Evolutionary conservation across 1,140 invertebrate species (phyloP).

Genomic region (Ephestia elutella): DNA sequence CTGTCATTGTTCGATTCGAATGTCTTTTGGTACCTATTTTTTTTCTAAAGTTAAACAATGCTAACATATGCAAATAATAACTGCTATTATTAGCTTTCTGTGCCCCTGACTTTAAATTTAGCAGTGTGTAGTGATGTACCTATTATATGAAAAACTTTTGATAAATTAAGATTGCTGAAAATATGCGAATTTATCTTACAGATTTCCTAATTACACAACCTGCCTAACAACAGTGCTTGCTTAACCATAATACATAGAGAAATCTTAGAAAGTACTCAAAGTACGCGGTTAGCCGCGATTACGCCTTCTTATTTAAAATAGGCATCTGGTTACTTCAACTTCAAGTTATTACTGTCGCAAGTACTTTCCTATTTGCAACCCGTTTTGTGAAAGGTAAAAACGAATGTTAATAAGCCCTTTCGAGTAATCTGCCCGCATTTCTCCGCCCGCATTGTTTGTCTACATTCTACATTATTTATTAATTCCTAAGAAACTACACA

Average conservation of each 20-base stretch:
- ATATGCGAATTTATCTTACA: no score
- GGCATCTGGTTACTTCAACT: slow-evolving; percentile 27
- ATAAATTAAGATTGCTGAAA: no score
- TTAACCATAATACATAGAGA: not conserved
- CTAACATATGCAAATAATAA: no score
- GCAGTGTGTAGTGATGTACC: no score
- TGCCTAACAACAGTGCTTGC: not conserved
- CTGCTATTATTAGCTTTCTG: no score
- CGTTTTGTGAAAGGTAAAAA: slow-evolving; percentile 5
- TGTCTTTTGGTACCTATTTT: no score
- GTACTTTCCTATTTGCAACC: slow-evolving; percentile 27
- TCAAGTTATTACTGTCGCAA: slow-evolving; percentile 14
- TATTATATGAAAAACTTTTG: no score
- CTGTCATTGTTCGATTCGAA: no score
- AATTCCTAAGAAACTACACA: not conserved
- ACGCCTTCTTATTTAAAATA: slow-evolving; percentile 49
- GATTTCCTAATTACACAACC: not conserved
- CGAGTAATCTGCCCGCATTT: not conserved
- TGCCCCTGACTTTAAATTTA: no score
- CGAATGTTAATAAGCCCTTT: not conserved
- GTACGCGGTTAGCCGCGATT: slow-evolving; percentile 42
- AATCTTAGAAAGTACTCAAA: slow-evolving; percentile 22
- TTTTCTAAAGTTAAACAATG: no score
- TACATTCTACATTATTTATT: not conserved
- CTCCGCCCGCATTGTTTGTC: not conserved